Conservation (phyloP, 2,888 invertebrate species). For the Papilio protenor region DNA sequence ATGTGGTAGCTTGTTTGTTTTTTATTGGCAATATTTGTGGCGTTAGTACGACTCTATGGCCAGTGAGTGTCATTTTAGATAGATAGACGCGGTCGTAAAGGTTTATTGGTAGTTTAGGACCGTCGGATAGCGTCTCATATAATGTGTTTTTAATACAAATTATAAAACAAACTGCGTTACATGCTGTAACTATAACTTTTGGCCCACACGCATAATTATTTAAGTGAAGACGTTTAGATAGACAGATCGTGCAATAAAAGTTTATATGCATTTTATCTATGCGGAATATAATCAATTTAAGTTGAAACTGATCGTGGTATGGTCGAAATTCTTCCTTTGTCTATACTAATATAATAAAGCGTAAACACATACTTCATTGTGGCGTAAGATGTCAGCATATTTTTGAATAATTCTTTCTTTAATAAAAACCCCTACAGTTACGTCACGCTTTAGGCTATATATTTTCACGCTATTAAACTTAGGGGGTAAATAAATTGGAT, state of each 20-base stretch:
- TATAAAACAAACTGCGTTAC: not conserved
- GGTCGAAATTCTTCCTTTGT: no score
- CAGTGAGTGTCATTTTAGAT: not conserved
- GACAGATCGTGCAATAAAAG: not conserved
- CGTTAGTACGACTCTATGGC: not conserved
- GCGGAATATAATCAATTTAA: not conserved
- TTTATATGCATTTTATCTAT: not conserved
- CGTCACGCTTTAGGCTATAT: no score
- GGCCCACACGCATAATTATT: conserved; percentile 4
- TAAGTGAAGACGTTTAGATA: conserved; percentile 7
- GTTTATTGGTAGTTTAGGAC: not conserved
- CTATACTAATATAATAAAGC: no score
- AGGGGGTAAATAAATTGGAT: no score
- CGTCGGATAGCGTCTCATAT: not conserved
- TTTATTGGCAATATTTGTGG: conserved; percentile 9
- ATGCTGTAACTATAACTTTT: not conserved
- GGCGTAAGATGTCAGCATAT: no score
- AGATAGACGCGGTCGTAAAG: not conserved
- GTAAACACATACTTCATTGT: no score
- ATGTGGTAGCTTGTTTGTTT: not conserved
- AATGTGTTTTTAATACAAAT: not conserved
- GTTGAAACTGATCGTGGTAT: no score
- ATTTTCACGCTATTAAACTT: no score
- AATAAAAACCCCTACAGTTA: no score
- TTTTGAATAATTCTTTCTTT: no score